Conservation (phyloP, 2,113 vertebrate genomes). For the Callipepla californica region DNA sequence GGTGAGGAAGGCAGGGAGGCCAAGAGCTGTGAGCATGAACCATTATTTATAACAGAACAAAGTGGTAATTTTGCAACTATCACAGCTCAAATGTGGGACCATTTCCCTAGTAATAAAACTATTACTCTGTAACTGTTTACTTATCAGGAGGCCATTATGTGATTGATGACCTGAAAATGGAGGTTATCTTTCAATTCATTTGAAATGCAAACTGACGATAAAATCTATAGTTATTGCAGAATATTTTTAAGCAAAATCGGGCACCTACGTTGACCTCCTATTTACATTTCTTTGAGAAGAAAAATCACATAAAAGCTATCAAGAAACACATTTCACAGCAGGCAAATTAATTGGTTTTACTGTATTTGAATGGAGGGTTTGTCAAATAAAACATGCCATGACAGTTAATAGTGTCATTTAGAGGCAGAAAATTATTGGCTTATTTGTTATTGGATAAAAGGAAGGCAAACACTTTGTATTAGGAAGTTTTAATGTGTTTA, state of each 20-base stretch:
- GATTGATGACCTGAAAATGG: conserved; percentile 77
- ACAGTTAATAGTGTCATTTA: conserved; percentile 86
- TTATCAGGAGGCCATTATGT: conserved; percentile 72
- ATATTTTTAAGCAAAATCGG: conserved; percentile 77
- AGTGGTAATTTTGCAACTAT: conserved; percentile 63
- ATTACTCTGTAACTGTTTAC: conserved; percentile 74
- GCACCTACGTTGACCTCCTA: conserved; percentile 75
- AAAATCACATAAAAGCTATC: conserved; percentile 79
- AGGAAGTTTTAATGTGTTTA: conserved; percentile 87
- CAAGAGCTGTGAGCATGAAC: background rate
- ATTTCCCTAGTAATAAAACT: conserved; percentile 72
- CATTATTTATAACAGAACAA: conserved; percentile 42
- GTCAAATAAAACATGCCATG: conserved; percentile 84
- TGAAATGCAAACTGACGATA: conserved; percentile 77
- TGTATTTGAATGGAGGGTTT: conserved; percentile 83
- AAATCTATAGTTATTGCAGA: conserved; percentile 70
- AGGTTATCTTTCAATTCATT: conserved; percentile 77
- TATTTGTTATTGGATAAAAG: conserved; percentile 86
- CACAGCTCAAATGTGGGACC: conserved; percentile 54
- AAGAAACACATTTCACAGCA: conserved; percentile 82
- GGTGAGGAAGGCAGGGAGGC: background rate
- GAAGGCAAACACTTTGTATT: conserved; percentile 86
- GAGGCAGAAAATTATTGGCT: conserved; percentile 84
- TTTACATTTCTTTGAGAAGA: conserved; percentile 79
- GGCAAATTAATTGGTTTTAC: conserved; percentile 86